These are phyloP conservation scores for Hippocampus zosterae DNA, from an alignment of 2,113 vertebrate genomes.

Conservation along the genomic window DNA sequence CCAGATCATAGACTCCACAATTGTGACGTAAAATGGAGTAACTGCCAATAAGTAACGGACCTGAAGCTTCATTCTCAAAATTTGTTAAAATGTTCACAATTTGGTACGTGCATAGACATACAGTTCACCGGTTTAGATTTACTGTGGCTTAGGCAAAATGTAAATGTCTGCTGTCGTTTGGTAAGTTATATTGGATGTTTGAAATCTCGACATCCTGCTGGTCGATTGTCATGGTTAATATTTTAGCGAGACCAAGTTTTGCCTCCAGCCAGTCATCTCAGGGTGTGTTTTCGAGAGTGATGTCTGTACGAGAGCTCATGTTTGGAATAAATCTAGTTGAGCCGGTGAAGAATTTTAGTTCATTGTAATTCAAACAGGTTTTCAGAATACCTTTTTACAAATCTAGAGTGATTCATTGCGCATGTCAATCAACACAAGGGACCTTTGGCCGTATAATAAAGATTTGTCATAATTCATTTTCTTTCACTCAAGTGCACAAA, in stretches of 20 bases:
- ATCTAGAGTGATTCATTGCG: background rate
- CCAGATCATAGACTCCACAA: too few species aligned
- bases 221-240: background rate
- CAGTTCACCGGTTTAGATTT: background rate
- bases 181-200: background rate
- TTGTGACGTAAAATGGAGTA: too few species aligned
- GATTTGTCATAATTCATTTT: conserved; percentile 25
- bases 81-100: too few species aligned
- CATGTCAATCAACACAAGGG: background rate
- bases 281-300: conserved; percentile 27
- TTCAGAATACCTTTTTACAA: conserved; percentile 44
- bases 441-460: background rate
- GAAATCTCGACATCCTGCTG: background rate
- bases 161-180: background rate
- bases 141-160: background rate
- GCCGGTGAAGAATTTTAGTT: conserved; percentile 13
- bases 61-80: too few species aligned
- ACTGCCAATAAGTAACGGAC: too few species aligned
- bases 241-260: conserved; percentile 12
- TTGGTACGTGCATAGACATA: too few species aligned
- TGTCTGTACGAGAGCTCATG: background rate
- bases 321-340: conserved; percentile 23
- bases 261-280: conserved; percentile 46
- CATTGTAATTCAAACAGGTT: conserved; percentile 23
- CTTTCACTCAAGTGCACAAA: conserved; percentile 4